Conservation (phyloP, 2,113 vertebrate species). For the Columba janthina region DNA sequence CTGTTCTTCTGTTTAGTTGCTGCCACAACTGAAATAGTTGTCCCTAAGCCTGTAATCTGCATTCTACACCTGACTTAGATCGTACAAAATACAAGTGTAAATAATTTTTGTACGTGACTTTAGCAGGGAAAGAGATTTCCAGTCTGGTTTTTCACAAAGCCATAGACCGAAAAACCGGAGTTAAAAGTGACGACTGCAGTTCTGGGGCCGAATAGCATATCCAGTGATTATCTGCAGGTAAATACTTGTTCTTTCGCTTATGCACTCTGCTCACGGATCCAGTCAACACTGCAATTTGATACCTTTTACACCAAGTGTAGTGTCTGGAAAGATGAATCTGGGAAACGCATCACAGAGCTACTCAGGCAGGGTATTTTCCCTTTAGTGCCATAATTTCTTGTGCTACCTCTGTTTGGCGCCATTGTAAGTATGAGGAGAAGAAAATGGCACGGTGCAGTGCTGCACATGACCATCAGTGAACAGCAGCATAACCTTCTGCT, state of each 20-base stretch:
- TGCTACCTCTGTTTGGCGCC: background rate
- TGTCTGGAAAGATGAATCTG: slow-evolving; percentile 49
- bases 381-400: slow-evolving; percentile 18
- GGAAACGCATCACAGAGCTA: slow-evolving; percentile 36
- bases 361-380: slow-evolving; percentile 26
- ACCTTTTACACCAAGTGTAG: background rate
- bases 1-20: slow-evolving; percentile 2
- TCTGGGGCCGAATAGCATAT: background rate
- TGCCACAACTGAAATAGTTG: background rate
- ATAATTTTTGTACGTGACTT: background rate
- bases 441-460: background rate
- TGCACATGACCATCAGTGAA: background rate
- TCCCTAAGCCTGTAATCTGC: background rate
- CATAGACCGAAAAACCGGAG: background rate
- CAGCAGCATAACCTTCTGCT: background rate
- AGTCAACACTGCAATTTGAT: slow-evolving; percentile 26
- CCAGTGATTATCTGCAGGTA: slow-evolving; percentile 49
- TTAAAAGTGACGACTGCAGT: background rate
- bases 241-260: background rate
- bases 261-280: background rate
- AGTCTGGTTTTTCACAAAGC: background rate
- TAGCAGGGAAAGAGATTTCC: background rate
- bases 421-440: background rate
- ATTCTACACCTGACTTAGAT: background rate
- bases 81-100: background rate